Conservation (phyloP, 2,113 vertebrate species). For the Hippocampus abdominalis region DNA sequence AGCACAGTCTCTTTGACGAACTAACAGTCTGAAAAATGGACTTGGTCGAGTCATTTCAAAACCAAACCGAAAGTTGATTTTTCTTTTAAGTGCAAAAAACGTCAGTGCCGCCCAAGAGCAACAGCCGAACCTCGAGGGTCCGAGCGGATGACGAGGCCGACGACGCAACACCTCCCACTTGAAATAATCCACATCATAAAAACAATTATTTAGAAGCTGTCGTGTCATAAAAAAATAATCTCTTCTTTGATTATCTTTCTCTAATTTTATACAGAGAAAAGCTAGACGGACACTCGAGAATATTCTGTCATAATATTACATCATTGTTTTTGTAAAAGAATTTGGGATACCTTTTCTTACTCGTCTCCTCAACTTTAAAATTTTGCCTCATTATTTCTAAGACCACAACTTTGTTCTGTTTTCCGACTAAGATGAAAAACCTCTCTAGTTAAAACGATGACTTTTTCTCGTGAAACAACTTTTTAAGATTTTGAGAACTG, state of each 20-base stretch:
- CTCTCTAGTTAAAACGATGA: not conserved
- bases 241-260: not conserved
- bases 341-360: too few relatives aligned
- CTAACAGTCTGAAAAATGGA: slow-evolving; percentile 14
- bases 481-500: not conserved
- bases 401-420: not conserved
- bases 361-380: too few relatives aligned
- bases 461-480: not conserved
- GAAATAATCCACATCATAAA: not conserved
- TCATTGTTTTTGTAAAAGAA: too few relatives aligned
- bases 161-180: not conserved
- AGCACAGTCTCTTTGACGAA: not conserved
- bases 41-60: not conserved
- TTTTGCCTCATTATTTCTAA: not conserved
- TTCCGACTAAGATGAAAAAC: not conserved
- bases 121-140: not conserved
- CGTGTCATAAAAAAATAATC: not conserved
- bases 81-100: slow-evolving; percentile 8
- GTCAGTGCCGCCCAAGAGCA: slow-evolving; percentile 12
- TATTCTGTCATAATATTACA: not conserved
- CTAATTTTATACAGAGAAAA: too few relatives aligned
- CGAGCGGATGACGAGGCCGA: not conserved
- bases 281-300: too few relatives aligned
- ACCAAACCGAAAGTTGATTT: not conserved
- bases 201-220: not conserved